Evolutionary conservation across 2,113 vertebrate species (phyloP), one percentile per base, ranked within the genome.

Genomic region (Mandrillus leucophaeus): DNA sequence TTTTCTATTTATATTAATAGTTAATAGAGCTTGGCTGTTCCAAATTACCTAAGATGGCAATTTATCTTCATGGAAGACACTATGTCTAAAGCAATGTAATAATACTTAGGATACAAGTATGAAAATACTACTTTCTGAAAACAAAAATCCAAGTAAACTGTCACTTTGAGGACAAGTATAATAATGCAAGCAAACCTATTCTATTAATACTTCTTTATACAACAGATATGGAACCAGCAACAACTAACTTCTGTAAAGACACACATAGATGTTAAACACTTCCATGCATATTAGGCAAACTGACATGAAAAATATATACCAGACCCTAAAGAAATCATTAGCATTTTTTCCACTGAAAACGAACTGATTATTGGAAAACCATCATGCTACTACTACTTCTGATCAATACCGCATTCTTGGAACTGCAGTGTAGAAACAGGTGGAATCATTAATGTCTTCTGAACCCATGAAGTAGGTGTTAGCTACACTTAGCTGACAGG

Each of bases 381-480:
- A 2, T 13, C 43, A 10, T 3, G n/a, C 17, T 35, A 27, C 38
- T 50, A 16, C 52, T 48, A 10, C 18, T 59, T 18, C 43, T 35
- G 32, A 38, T 18, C 52, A 38, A 20, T 5, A 45, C 57, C 14
- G 48, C 66, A 50, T 2, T 20, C 23, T 0, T 4, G 25, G 14
- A n/a, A 40, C 40, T 3, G 7, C 11, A 40, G 23, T 2, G 16
- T 25, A 30, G 81, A 38, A 55, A 40, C 0, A 20, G 14, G 68
- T 0, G 1, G 50, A 45, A 32, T 4, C 38, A 38, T 11, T 8
- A 8, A 32, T 2, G 10, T 45, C 35, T 55, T 68, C 80, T 5
- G 61, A 81, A 30, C 23, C 25, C 32, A 22, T 0, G 27, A 35
- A 32, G 30, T 68, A 35, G 66, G 32, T 32, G 35, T 32, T 68